Conservation (phyloP, 2,797 vertebrate species). For the Paramormyrops hopkinsi region DNA sequence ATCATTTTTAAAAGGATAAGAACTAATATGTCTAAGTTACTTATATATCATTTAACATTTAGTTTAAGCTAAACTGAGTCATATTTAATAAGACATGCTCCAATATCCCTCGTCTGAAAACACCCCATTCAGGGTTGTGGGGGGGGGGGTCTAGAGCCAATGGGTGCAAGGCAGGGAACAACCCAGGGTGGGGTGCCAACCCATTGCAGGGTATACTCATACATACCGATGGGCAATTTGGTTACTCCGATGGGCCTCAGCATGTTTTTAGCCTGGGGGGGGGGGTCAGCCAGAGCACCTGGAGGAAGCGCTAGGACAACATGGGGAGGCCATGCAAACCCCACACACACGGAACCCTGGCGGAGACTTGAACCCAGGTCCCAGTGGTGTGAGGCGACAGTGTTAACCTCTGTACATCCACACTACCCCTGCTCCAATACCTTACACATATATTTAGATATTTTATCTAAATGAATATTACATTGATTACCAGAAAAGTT, state of each 20-base stretch:
- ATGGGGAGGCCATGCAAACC: neutral
- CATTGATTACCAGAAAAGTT: neutral
- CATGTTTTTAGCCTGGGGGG: neutral
- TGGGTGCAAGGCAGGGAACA: neutral
- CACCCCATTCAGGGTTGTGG: neutral
- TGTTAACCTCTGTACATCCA: neutral
- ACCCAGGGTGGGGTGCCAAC: neutral
- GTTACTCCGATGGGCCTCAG: neutral
- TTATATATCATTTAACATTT: neutral
- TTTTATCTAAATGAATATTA: neutral
- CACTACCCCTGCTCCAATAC: neutral
- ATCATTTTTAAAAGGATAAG: neutral
- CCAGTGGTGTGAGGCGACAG: neutral
- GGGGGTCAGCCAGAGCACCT: neutral
- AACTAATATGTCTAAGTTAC: neutral
- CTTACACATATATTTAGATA: neutral
- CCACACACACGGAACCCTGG: neutral
- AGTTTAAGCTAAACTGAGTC: neutral
- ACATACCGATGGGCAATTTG: neutral
- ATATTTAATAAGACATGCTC: neutral
- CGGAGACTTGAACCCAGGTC: neutral
- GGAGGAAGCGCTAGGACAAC: neutral
- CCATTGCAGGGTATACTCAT: neutral
- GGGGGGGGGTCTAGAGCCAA: neutral
- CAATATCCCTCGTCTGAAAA: neutral